Percentiles rank a stretch among this genome's conserved stretches.
Conservation (phyloP, 2,113 vertebrate species). For the Centropristis striata region DNA sequence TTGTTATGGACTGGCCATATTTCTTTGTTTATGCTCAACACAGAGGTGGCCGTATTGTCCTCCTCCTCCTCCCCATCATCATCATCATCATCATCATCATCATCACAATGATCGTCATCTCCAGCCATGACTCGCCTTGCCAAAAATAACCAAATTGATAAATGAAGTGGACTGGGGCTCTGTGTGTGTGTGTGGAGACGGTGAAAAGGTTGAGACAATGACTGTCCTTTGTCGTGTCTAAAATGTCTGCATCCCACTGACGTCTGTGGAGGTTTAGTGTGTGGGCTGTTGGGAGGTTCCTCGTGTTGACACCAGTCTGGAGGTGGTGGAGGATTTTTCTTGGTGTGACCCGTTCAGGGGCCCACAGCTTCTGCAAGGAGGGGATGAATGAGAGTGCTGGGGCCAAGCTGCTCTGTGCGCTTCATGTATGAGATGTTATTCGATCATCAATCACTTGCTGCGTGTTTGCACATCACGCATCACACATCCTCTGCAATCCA, state of each 20-base stretch:
- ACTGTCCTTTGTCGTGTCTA: slow-evolving; percentile 2
- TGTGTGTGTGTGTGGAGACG: neutral
- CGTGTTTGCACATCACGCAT: slow-evolving; percentile 28
- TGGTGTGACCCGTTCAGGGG: neutral
- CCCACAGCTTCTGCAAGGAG: neutral
- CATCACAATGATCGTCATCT: slow-evolving; percentile 12
- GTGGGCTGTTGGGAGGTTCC: slow-evolving; percentile 13
- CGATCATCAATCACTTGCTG: neutral
- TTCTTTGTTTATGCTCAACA: slow-evolving; percentile 35
- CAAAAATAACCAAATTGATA: slow-evolving; percentile 2
- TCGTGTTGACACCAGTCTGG: slow-evolving; percentile 12
- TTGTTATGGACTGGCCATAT: neutral
- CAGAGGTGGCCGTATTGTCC: neutral
- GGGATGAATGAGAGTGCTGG: neutral
- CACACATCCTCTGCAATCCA: slow-evolving; percentile 21
- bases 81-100: slow-evolving; percentile 23
- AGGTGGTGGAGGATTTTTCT: neutral
- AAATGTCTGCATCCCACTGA: slow-evolving; percentile 29
- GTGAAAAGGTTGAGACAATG: neutral
- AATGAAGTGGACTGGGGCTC: neutral
- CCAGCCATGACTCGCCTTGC: slow-evolving; percentile 4
- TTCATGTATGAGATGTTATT: neutral
- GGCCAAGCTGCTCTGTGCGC: neutral
- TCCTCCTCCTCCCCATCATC: neutral
- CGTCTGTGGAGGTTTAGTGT: slow-evolving; percentile 12